Conservation (phyloP, 2,113 vertebrate species). For the Pachypanchax playfairii region DNA sequence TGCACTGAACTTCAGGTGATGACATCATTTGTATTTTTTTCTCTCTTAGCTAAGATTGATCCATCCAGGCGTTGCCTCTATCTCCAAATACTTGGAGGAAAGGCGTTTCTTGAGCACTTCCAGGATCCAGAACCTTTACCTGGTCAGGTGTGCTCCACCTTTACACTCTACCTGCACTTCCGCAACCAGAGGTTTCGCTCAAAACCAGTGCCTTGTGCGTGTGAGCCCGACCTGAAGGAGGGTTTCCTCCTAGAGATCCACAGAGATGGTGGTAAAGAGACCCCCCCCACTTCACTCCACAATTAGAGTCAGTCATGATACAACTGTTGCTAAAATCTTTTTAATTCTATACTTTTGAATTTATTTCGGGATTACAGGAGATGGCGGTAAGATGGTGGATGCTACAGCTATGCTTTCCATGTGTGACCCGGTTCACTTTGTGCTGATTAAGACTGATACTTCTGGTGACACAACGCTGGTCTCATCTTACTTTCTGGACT, state of each 20-base stretch:
- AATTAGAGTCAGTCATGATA: neutral
- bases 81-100: slow-evolving; percentile 94
- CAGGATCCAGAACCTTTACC: slow-evolving; percentile 92
- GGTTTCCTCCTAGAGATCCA: slow-evolving; percentile 94
- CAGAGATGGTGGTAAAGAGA: slow-evolving; percentile 84
- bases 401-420: slow-evolving; percentile 91
- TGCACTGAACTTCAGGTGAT: neutral
- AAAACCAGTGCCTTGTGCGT: slow-evolving; percentile 93
- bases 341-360: neutral
- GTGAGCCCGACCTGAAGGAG: slow-evolving; percentile 93
- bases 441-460: slow-evolving; percentile 91
- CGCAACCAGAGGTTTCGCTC: slow-evolving; percentile 95
- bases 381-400: slow-evolving; percentile 91
- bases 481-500: slow-evolving; percentile 94
- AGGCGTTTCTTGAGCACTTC: slow-evolving; percentile 96
- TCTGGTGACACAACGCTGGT: slow-evolving; percentile 89
- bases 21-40: neutral
- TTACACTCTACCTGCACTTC: slow-evolving; percentile 92
- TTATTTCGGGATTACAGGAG: slow-evolving; percentile 75
- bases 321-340: neutral
- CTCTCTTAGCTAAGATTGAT: slow-evolving; percentile 87
- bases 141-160: slow-evolving; percentile 91
- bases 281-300: no score
- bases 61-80: slow-evolving; percentile 92
- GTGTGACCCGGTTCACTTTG: slow-evolving; percentile 93